Evolutionary conservation across 2,113 vertebrate species (phyloP).

Genomic region (Entomyzon cyanotis): DNA sequence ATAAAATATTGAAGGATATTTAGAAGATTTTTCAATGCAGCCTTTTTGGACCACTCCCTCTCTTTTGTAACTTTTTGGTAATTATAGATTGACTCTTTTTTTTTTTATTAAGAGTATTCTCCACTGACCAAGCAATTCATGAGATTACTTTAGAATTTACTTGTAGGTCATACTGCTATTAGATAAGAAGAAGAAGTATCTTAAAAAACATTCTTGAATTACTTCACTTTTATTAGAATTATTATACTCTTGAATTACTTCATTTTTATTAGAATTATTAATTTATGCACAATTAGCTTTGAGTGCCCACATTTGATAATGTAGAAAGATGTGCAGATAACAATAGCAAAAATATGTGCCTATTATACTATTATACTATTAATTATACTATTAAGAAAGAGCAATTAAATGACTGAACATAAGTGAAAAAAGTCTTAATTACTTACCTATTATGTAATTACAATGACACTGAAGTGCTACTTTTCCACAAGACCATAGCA

Average conservation of each 20-base stretch:
- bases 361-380: slow-evolving; percentile 12
- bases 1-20: background rate
- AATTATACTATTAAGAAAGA: slow-evolving; percentile 8
- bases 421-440: background rate
- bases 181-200: background rate
- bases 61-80: background rate
- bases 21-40: background rate
- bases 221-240: slow-evolving; percentile 53
- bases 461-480: background rate
- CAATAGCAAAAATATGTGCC: background rate
- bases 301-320: background rate
- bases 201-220: background rate
- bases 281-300: slow-evolving; percentile 20
- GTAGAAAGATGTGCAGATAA: background rate
- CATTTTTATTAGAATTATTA: slow-evolving; percentile 49
- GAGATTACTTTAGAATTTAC: slow-evolving; percentile 35
- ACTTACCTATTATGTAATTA: background rate
- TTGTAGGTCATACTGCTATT: background rate
- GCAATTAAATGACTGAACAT: background rate
- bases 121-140: background rate
- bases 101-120: slow-evolving; percentile 10
- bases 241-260: slow-evolving; percentile 28
- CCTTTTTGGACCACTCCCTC: background rate
- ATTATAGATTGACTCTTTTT: background rate
- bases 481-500: background rate